Evolutionary conservation across 1,140 invertebrate genomes (phyloP), one percentile per base, ranked within the genome.

Genomic region (Lineus longissimus): DNA sequence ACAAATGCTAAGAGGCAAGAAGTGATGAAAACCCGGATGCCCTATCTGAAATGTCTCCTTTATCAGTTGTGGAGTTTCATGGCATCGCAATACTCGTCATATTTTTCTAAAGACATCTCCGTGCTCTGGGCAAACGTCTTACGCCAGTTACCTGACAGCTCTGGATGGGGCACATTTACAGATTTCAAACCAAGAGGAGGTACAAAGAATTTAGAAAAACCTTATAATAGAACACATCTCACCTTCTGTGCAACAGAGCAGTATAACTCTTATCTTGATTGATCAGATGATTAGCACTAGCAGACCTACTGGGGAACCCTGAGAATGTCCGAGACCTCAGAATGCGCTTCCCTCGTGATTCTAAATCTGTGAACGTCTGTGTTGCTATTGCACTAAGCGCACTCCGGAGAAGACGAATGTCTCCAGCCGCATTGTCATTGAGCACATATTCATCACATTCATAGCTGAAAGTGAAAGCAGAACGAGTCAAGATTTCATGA

Each of bases 401-500:
- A 55, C 64, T 69, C n/a, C 77, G 57, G 11, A 79, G 58, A 1
- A 76, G 59, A 22, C 71, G 73, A 29, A 79, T 61, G 57, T 78
- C 75, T 15, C 75, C 73, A 22, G 72, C 67, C 7, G 66, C 67
- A 70, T 76, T 76, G 55, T 79, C 76, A 62, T 74, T 73, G 29
- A 76, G 36, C n/a, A 79, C 70, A 69, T 77, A 78, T 55, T 79
- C 76, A 70, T 76, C 77, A 77, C 77, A 79, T 22, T 69, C 67
- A 69, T 77, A 77, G 61, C 77, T 77, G 64, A 27, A 64, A 67
- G 36, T 41, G 61, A 65, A 2, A 36, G 25, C n/a, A 45, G 2
- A 51, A 55, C 40, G 19, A 13, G 11, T 43, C 40, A 43, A 43
- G 11, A 43, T 43, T 43, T 43, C 11, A 19, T 19, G 11, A 11